phyloP scores from a whole-genome alignment of 2,113 vertebrate genomes.

The Oxyura jamaicensis region DNA sequence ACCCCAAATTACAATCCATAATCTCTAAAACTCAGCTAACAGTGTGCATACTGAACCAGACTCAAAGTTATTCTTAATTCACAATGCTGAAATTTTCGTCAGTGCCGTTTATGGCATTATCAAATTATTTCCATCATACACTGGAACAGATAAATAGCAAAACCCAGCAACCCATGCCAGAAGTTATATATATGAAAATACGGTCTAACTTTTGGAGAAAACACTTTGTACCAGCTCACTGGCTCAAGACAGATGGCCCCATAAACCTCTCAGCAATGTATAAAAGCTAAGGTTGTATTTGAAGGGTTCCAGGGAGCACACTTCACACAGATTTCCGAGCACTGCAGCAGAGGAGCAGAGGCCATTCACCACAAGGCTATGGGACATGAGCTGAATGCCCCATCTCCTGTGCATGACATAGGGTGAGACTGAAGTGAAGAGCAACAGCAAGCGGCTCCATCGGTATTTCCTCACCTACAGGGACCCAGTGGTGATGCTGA shows the following conservation, averaged over 20 bases:
- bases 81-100: background rate
- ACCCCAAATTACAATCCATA: background rate
- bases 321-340: background rate
- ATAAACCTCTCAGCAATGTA: conserved; percentile 35
- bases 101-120: background rate
- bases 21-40: background rate
- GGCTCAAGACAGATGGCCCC: conserved; percentile 28
- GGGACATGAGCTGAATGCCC: background rate
- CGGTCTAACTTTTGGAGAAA: conserved; percentile 23
- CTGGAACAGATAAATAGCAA: background rate
- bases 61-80: background rate
- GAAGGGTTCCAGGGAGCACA: background rate
- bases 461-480: background rate
- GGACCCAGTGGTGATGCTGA: background rate
- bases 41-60: background rate
- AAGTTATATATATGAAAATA: conserved; percentile 20
- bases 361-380: background rate
- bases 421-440: accelerated
- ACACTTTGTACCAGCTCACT: background rate
- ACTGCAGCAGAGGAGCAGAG: conserved; percentile 8
- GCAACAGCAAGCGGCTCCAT: background rate
- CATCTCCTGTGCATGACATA: background rate
- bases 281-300: conserved; percentile 24
- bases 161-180: conserved; percentile 4
- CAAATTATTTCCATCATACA: background rate